Evolutionary conservation across 2,888 invertebrate species (phyloP), one percentile per base, ranked within the genome.

Genomic region (Chalcis sispes): DNA sequence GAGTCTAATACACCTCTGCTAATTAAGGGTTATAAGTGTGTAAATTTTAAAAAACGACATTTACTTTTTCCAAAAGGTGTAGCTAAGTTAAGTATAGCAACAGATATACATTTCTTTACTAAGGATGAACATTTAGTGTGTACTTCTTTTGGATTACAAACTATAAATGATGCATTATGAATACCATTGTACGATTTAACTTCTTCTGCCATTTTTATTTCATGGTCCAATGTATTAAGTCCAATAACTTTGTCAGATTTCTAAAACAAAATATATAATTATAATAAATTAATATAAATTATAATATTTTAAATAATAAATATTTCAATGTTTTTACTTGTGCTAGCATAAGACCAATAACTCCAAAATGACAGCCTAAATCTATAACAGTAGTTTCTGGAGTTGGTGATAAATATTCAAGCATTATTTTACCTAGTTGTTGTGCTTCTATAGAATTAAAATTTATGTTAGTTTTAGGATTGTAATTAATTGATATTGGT

Each of bases 211-310:
- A 58, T 13, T 70, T 61, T 66, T 10, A 78, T 23, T 42, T 78
- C 76, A 23, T 52, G 23, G 0, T 73, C 70, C n/a, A 62, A 36
- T 5, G 52, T 46, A 62, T 56, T 76, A 2, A 76, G 4, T 25
- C 78, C 78, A 67, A 78, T 76, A n/a, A 76, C 71, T 71, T 76
- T 76, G 18, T 70, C 73, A 67, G 40, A 70, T 73, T 73, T 76
- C 78, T 78, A 18, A 56, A 70, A 66, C 3, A 48, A 40, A 25
- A 40, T 62, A 56, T 48, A 50, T 52, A 13, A n/a, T 29, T 23
- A 48, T 10, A 25, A 3, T 69, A 15, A 15, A 23, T 42, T 50
- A 23, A 56, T 18, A 48, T 50, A 40, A 15, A 54, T 46, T 56
- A 32, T 15, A 62, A 10, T 23, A 40, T 58, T 23, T 18, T 7